Conservation (phyloP, 2,888 invertebrate species). For the Schizaphis graminum region DNA sequence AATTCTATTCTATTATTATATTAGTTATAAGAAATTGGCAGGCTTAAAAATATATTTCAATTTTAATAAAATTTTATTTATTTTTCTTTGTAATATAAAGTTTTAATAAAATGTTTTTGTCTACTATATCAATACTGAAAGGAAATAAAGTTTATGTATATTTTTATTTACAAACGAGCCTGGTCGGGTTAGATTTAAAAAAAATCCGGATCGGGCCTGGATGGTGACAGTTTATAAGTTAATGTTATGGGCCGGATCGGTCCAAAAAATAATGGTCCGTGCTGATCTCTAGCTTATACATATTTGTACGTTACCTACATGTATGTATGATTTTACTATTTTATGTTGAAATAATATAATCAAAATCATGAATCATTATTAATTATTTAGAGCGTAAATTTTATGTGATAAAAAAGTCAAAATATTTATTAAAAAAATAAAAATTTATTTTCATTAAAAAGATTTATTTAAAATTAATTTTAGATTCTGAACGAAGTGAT, state of each 20-base stretch:
- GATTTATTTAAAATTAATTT: no score
- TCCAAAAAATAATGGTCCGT: no score
- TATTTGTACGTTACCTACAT: neutral
- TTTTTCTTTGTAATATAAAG: constrained; percentile 22
- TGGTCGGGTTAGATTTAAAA: neutral
- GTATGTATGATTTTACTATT: neutral
- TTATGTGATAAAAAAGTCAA: neutral
- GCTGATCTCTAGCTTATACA: no score
- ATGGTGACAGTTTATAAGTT: no score
- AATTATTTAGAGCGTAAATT: neutral
- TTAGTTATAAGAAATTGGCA: constrained; percentile 30
- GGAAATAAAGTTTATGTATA: neutral
- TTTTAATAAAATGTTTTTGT: constrained; percentile 24
- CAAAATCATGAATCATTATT: neutral
- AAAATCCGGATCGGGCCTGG: no score
- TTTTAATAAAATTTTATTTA: constrained; percentile 9
- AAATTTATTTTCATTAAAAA: neutral
- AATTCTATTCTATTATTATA: no score
- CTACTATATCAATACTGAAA: constrained; percentile 15
- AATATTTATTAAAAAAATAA: neutral
- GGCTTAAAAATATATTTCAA: constrained; percentile 2
- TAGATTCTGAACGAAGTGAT: no score
- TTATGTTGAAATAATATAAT: neutral
- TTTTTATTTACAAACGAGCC: neutral
- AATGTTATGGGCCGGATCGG: no score